Evolutionary conservation across 2,113 vertebrate genomes (phyloP).

Genomic region (Anoplopoma fimbria): DNA sequence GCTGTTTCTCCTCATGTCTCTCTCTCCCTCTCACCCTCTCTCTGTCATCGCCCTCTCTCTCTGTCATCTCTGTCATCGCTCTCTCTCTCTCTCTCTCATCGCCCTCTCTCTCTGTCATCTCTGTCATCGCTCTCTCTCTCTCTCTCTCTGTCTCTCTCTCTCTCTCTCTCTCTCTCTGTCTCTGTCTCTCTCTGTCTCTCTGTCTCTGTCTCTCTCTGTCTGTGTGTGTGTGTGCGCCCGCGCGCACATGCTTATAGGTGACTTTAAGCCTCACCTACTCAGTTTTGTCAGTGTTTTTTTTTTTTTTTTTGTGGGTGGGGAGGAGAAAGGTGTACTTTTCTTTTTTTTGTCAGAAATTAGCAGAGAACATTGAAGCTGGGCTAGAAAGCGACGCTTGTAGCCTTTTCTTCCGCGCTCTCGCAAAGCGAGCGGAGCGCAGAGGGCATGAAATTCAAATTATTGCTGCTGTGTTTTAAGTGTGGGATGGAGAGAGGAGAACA

Average conservation of each 20-base stretch:
- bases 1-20: too few species aligned
- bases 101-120: too few species aligned
- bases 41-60: too few species aligned
- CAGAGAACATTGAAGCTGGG: neutral
- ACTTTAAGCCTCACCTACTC: slow-evolving; percentile 6
- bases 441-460: slow-evolving; percentile 10
- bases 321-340: neutral
- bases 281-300: neutral
- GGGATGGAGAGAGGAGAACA: neutral
- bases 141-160: too few species aligned
- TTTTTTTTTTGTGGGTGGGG: too few species aligned
- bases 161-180: too few species aligned
- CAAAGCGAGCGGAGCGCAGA: slow-evolving; percentile 1
- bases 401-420: neutral
- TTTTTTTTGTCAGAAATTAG: slow-evolving; percentile 12
- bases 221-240: slow-evolving; percentile 12
- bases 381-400: neutral
- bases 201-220: neutral
- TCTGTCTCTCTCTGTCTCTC: too few species aligned
- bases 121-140: too few species aligned
- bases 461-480: slow-evolving; percentile 18
- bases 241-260: too few species aligned
- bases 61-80: too few species aligned
- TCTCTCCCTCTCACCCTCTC: too few species aligned
- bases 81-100: too few species aligned